Evolutionary conservation across 2,797 vertebrate genomes (phyloP), one percentile per base, ranked within the genome.

Genomic region (Myotis myotis): DNA sequence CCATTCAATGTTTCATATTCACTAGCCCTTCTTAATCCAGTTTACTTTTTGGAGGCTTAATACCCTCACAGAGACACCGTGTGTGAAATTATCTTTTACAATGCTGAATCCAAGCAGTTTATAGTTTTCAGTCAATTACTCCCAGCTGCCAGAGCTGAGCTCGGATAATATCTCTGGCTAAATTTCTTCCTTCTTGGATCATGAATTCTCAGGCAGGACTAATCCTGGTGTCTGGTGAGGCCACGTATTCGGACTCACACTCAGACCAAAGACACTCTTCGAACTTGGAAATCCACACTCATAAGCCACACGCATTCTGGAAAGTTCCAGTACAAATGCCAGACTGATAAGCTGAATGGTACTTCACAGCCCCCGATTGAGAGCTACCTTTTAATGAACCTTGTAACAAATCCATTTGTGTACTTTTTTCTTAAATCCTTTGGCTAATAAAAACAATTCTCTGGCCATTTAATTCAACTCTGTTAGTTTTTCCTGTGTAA

Each of bases 81-180:
- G 96, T 97, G 96, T 97, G 97, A 97, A 97, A 97, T 97, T 96
- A 97, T 95, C 96, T 97, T 97, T 96, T 95, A 97, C 92, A 97
- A 95, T 83, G 80, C 92, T 82, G 95, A 96, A 96, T 94, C 87
- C 89, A 66, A 97, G 96, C 95, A 96, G 94, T 97, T 96, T 94
- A 97, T 92, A 96, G 96, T 97, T 97, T 96, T 96, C 97, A 97
- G 97, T 95, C 97, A 97, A 97, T 97, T 97, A 97, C 95, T 96
- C 89, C 83, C 95, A 91, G 95, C 93, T 75, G 36, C 94, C 76
- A 76, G 72, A 94, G 93, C 95, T 94, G 74, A 57, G 74, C 95
- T 95, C 93, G 91, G 91, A 87, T 93, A 94, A 92, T 79, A 78
- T 89, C 93, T 89, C 83, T 91, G 47, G 86, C 94, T 95, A 94